A percentile compares a stretch with the other conserved stretches of the same genome.
These are phyloP conservation scores for Myrmecobius fasciatus DNA, from an alignment of 2,113 vertebrate genomes.

Conservation along the genomic window DNA sequence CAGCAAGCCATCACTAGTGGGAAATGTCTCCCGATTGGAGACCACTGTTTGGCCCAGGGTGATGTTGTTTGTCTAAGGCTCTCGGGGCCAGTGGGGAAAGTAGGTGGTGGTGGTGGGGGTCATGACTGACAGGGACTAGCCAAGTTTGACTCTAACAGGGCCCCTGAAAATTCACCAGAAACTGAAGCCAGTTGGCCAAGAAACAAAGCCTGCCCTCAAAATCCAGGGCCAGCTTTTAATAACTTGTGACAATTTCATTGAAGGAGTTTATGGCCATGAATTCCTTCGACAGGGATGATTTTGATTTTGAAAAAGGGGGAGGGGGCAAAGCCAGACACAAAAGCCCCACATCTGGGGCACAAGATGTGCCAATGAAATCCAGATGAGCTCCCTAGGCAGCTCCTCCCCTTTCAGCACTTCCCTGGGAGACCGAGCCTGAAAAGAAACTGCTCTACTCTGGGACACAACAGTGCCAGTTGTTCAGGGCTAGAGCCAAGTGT, in stretches of 20 bases:
- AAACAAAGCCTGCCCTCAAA: background rate
- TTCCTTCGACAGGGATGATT: constrained; percentile 44
- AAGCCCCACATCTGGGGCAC: background rate
- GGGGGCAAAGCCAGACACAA: constrained; percentile 37
- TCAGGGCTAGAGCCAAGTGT: background rate
- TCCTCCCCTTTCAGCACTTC: constrained; percentile 29
- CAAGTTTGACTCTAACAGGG: background rate
- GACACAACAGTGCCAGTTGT: background rate
- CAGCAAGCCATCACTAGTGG: background rate
- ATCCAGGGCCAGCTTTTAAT: constrained; percentile 17
- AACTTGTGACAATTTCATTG: constrained; percentile 48
- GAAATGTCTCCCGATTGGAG: constrained; percentile 8
- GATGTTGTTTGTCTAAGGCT: background rate
- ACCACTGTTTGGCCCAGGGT: constrained; percentile 6
- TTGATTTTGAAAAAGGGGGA: constrained; percentile 53
- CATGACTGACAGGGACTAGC: background rate
- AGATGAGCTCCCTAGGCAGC: constrained; percentile 20
- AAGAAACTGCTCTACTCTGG: background rate
- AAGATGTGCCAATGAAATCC: constrained; percentile 43
- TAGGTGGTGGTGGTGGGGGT: background rate
- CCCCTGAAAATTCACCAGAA: constrained; percentile 6
- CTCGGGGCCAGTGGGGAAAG: background rate
- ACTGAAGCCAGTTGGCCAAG: background rate
- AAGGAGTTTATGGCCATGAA: constrained; percentile 12
- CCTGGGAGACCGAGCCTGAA: constrained; percentile 32